A percentile compares a stretch with the other conserved stretches of the same genome.
These are phyloP conservation scores for Phainopepla nitens DNA, from an alignment of 2,113 vertebrate genomes.

Conservation along the genomic window DNA sequence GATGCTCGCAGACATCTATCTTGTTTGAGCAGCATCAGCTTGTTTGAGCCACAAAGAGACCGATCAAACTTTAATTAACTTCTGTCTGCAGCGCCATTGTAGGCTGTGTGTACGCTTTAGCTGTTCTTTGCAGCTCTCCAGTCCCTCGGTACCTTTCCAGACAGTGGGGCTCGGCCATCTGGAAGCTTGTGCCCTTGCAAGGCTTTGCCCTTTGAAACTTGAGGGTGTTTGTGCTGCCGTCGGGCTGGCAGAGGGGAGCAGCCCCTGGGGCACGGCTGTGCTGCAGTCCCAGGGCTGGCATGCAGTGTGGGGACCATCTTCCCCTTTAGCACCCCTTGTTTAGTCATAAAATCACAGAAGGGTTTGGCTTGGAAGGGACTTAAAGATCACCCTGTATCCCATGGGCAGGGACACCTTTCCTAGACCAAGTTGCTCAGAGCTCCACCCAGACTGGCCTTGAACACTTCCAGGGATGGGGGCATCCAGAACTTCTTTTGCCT, in stretches of 20 bases:
- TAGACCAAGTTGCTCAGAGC: not conserved
- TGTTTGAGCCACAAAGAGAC: conserved; percentile 4
- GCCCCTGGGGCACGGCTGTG: not conserved
- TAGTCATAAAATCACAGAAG: not conserved
- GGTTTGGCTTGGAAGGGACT: not conserved
- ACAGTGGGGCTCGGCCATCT: not conserved
- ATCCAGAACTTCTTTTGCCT: not conserved
- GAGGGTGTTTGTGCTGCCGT: not conserved
- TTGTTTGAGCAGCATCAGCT: not conserved
- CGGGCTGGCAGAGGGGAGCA: not conserved
- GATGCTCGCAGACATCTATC: not conserved
- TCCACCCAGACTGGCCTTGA: not conserved
- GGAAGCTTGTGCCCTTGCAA: not conserved
- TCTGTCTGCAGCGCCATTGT: not conserved
- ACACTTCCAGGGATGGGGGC: no score
- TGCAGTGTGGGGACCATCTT: not conserved
- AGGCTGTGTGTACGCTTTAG: not conserved
- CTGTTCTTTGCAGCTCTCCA: conserved; percentile 17
- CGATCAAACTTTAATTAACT: conserved; percentile 67
- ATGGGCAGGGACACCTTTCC: not conserved
- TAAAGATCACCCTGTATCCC: not conserved
- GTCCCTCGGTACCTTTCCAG: not conserved
- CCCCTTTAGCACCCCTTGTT: not conserved
- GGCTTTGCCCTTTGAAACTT: not conserved
- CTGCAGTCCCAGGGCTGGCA: not conserved